phyloP scores from a whole-genome alignment of 2,888 invertebrate species.

The Athalia rosae region DNA sequence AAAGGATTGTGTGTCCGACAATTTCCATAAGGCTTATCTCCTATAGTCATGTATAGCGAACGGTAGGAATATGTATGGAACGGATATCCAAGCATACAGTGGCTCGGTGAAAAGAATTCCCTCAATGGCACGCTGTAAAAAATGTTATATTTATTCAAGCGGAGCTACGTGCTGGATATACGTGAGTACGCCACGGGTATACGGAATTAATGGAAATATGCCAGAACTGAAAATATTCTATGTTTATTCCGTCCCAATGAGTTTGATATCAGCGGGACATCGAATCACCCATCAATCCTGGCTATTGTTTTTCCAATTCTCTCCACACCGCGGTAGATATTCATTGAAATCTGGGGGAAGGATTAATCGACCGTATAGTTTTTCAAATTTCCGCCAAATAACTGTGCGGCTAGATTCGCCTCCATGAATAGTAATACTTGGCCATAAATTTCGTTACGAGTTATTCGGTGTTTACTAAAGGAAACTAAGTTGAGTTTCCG shows the following conservation, averaged over 20 bases:
- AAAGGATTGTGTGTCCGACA: constrained; percentile 42
- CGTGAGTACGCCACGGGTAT: not conserved
- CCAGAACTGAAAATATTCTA: constrained; percentile 25
- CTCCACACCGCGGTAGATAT: not conserved
- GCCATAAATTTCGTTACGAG: not conserved
- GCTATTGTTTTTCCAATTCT: not conserved
- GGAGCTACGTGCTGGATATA: constrained; percentile 37
- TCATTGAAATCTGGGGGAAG: not conserved
- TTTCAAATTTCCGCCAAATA: not conserved
- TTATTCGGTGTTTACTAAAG: not conserved
- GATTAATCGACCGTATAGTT: constrained; percentile 2
- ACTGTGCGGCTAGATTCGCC: not conserved
- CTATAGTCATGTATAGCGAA: constrained; percentile 33
- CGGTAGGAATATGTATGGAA: constrained; percentile 38
- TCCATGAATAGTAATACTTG: not conserved
- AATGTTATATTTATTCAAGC: constrained; percentile 44
- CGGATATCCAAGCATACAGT: constrained; percentile 34
- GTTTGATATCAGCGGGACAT: constrained; percentile 5
- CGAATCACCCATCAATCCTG: constrained; percentile 3
- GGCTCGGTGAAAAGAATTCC: constrained; percentile 41
- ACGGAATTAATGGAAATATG: constrained; percentile 38
- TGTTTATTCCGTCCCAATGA: constrained; percentile 32
- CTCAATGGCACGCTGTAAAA: constrained; percentile 41
- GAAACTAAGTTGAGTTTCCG: not conserved
- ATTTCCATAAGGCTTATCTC: constrained; percentile 43